Evolutionary conservation across 1,140 invertebrate genomes (phyloP).

Genomic region (Diachasma alloeum): DNA sequence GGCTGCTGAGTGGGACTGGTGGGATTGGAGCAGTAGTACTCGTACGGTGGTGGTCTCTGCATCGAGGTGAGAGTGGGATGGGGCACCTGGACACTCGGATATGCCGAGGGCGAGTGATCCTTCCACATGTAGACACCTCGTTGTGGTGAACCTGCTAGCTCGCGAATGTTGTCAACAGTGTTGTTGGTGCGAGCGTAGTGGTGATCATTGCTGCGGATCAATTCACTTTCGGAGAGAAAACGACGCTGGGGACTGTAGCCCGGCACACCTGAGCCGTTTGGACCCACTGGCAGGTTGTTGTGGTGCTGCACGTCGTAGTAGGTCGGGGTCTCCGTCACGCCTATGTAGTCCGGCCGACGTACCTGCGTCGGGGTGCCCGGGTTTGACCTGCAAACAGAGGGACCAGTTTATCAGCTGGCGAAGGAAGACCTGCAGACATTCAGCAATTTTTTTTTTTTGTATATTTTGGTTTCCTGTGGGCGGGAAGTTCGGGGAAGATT

Average conservation of each 20-base stretch:
- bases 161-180: constrained; percentile 72
- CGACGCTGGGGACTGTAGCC: constrained; percentile 78
- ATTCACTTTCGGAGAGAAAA: constrained; percentile 85
- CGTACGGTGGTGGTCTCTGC: constrained; percentile 50
- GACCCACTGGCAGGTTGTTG: constrained; percentile 33
- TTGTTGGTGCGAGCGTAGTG: constrained; percentile 66
- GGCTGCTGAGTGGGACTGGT: constrained; percentile 78
- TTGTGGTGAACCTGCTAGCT: constrained; percentile 84
- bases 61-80: constrained; percentile 34
- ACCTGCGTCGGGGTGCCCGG: constrained; percentile 88
- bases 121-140: constrained; percentile 86
- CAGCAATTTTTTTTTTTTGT: too few species aligned
- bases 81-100: constrained; percentile 50
- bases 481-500: too few species aligned
- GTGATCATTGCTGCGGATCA: constrained; percentile 71
- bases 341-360: constrained; percentile 84
- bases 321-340: constrained; percentile 67
- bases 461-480: too few species aligned
- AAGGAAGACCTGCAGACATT: not conserved
- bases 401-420: not conserved
- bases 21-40: constrained; percentile 76
- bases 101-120: constrained; percentile 71
- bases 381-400: constrained; percentile 76
- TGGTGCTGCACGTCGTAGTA: constrained; percentile 66
- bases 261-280: constrained; percentile 40